A percentile compares a stretch with the other conserved stretches of the same genome.
These are phyloP conservation scores for Sebastolobus altivelis DNA, from an alignment of 2,797 vertebrate genomes.

Conservation along the genomic window DNA sequence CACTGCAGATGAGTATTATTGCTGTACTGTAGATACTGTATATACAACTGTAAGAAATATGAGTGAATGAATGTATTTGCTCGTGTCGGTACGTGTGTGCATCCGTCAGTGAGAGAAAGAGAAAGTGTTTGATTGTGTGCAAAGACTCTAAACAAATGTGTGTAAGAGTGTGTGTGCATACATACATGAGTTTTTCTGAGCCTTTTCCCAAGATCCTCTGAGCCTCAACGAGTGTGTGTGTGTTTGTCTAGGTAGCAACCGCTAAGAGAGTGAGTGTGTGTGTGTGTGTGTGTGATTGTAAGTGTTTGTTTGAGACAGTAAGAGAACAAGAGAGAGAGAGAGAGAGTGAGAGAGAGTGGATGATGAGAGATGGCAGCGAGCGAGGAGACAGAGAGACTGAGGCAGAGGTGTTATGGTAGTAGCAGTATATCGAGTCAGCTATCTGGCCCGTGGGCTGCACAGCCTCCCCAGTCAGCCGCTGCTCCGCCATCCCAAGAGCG, in stretches of 20 bases:
- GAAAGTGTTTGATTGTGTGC: conserved; percentile 14
- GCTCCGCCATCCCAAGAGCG: conserved; percentile 45
- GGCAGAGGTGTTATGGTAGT: conserved; percentile 57
- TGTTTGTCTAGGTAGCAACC: conserved; percentile 59
- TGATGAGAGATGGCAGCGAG: conserved; percentile 23
- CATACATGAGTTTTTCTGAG: conserved; percentile 43
- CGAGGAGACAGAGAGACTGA: conserved; percentile 19
- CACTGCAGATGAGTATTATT: background rate
- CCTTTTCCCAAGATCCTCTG: conserved; percentile 54
- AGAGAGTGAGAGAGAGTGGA: background rate
- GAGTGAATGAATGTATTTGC: conserved; percentile 23
- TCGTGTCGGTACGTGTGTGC: background rate
- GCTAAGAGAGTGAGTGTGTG: conserved; percentile 8
- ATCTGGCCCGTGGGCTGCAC: conserved; percentile 68
- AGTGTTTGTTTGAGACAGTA: conserved; percentile 53
- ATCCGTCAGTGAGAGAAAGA: conserved; percentile 14
- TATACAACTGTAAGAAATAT: background rate
- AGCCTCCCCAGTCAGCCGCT: conserved; percentile 40
- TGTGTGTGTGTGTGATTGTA: conserved; percentile 22
- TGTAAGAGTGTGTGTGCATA: conserved; percentile 29
- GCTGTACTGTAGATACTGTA: background rate
- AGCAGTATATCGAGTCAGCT: conserved; percentile 56
- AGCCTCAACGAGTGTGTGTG: conserved; percentile 52
- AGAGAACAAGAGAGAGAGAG: conserved; percentile 30
- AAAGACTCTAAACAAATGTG: conserved; percentile 37